A percentile compares a stretch with the other conserved stretches of the same genome.
Conservation (phyloP, 2,797 vertebrate genomes). For the Gymnopithys bicolor region DNA sequence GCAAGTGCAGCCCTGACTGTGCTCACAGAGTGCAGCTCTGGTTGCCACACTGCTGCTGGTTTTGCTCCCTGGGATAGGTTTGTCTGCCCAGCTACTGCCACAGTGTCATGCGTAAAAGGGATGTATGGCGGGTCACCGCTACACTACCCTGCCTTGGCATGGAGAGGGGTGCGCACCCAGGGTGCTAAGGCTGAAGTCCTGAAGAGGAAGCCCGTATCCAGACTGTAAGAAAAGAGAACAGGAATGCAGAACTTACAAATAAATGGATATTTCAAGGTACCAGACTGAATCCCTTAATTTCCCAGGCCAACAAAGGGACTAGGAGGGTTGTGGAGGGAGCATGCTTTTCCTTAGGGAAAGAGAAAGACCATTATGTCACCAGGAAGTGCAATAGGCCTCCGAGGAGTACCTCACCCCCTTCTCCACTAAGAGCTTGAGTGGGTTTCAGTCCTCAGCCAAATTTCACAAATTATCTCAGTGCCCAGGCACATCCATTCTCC, state of each 20-base stretch:
- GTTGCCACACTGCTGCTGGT: background rate
- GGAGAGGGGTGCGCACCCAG: conserved; percentile 12
- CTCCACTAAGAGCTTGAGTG: conserved; percentile 4
- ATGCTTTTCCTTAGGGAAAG: conserved; percentile 47
- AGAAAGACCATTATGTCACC: conserved; percentile 47
- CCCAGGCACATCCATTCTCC: background rate
- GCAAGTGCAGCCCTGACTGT: background rate
- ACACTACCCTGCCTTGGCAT: conserved; percentile 53
- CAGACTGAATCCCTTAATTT: conserved; percentile 37
- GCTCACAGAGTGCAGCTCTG: background rate
- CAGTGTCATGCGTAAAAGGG: background rate
- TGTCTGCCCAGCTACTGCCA: conserved; percentile 38
- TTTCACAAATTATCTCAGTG: background rate
- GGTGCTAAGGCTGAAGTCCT: conserved; percentile 58
- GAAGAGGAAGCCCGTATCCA: conserved; percentile 60
- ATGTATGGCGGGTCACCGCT: background rate
- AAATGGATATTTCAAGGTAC: conserved; percentile 61
- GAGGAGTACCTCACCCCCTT: background rate
- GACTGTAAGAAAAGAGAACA: conserved; percentile 70
- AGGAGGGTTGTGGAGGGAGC: conserved; percentile 37
- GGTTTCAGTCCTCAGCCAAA: background rate
- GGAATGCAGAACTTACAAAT: conserved; percentile 66
- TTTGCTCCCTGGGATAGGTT: background rate
- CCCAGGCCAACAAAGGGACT: conserved; percentile 51
- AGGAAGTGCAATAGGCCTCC: background rate